phyloP scores from a whole-genome alignment of 2,113 vertebrate species.

The Raja brachyura region DNA sequence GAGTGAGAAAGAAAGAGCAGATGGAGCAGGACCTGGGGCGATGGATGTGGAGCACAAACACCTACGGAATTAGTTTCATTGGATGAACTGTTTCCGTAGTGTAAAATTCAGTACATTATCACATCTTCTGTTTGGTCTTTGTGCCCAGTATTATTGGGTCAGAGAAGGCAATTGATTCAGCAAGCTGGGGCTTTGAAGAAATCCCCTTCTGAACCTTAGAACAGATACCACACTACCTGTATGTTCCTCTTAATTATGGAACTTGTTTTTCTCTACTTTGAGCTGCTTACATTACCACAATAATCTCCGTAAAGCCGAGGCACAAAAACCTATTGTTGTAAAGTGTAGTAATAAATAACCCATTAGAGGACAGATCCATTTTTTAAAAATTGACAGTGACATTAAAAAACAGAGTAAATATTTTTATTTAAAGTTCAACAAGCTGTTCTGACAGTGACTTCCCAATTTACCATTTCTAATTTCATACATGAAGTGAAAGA shows the following conservation, averaged over 20 bases:
- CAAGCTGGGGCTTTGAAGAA: not conserved
- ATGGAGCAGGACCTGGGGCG: no score
- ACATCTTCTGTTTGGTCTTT: not conserved
- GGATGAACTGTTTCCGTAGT: no score
- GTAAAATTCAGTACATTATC: not conserved
- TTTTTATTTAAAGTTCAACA: not conserved
- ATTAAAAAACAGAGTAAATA: not conserved
- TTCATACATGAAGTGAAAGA: no score
- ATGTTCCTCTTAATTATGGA: not conserved
- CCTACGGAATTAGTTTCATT: no score
- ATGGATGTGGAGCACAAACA: no score
- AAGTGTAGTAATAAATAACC: not conserved
- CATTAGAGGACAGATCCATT: not conserved
- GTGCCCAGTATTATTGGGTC: not conserved
- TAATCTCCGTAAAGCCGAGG: not conserved
- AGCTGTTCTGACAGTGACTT: not conserved
- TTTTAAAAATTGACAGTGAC: not conserved
- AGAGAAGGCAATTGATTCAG: not conserved
- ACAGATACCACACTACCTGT: not conserved
- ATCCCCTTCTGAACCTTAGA: not conserved
- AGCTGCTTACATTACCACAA: not conserved
- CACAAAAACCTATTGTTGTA: not conserved
- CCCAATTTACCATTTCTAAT: no score
- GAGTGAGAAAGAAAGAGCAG: no score
- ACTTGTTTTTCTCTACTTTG: not conserved